Percentiles rank a stretch among this genome's conserved stretches.
These are phyloP conservation scores for Pegea sp. DNA, from an alignment of 23 tunicate genomes.

Conservation along the genomic window DNA sequence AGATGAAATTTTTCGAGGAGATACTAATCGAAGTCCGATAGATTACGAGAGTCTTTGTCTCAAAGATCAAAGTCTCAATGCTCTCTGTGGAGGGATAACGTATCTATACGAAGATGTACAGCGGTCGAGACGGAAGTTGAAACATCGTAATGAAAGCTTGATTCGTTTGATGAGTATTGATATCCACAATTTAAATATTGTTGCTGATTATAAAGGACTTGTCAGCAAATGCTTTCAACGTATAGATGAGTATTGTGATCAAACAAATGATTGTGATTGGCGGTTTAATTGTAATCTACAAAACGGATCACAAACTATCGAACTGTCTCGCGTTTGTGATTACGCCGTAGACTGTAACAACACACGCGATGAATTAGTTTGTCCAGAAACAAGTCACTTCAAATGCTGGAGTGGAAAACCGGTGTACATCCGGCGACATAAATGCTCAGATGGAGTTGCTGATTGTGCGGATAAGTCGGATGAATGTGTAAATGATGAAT, in stretches of 20 bases:
- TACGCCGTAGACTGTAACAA: not conserved
- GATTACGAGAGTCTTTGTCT: not conserved
- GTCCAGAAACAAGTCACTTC: not conserved
- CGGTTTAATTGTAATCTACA: not conserved
- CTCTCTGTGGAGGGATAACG: no score
- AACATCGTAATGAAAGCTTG: not conserved
- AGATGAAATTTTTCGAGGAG: not conserved
- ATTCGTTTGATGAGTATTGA: no score
- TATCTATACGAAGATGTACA: not conserved
- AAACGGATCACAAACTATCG: not conserved
- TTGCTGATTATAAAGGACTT: not conserved
- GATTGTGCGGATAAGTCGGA: not conserved
- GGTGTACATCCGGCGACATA: not conserved
- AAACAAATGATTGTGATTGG: not conserved
- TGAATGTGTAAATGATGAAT: not conserved
- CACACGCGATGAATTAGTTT: not conserved
- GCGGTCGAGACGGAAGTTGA: not conserved
- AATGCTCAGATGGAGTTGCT: not conserved
- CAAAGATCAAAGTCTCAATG: no score
- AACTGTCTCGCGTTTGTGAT: not conserved
- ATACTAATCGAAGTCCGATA: not conserved
- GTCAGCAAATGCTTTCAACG: not conserved
- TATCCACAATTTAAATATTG: no score
- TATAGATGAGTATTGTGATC: not conserved
- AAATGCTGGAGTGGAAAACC: not conserved